phyloP scores from a whole-genome alignment of 1,140 invertebrate species.

The Pomacea maculata region DNA sequence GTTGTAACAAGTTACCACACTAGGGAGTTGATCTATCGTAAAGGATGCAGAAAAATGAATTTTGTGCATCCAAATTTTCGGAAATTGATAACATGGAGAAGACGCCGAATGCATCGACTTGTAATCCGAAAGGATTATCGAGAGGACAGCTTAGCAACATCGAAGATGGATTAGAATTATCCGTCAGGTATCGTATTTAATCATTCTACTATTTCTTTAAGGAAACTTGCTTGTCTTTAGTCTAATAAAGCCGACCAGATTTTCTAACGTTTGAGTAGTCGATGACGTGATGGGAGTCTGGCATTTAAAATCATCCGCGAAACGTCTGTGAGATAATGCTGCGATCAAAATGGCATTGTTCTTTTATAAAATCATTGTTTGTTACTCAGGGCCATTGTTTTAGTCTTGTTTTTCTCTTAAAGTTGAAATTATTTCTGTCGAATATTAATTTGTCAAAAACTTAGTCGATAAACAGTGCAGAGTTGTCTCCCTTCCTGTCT shows the following conservation, averaged over 20 bases:
- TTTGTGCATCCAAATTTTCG: constrained; percentile 19
- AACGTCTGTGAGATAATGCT: neutral
- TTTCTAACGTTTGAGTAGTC: neutral
- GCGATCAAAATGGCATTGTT: neutral
- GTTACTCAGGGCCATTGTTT: no score
- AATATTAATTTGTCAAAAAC: no score
- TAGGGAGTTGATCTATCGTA: constrained; percentile 8
- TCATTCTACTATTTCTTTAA: neutral
- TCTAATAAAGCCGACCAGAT: neutral
- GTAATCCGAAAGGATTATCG: constrained; percentile 21
- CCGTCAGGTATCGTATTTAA: constrained; percentile 34
- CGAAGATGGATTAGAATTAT: constrained; percentile 40
- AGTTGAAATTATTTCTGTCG: no score
- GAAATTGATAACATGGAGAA: constrained; percentile 19
- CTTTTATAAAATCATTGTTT: no score
- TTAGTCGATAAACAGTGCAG: no score
- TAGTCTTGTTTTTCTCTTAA: no score
- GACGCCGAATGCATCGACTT: constrained; percentile 13
- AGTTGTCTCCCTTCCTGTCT: neutral
- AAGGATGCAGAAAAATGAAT: constrained; percentile 25
- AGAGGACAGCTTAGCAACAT: constrained; percentile 34
- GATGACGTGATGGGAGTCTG: neutral
- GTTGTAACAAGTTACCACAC: constrained; percentile 19
- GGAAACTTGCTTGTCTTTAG: neutral
- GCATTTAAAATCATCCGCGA: neutral